Base-by-base conservation (phyloP, 2,888 invertebrate species). In the Globia sparganii region DNA sequence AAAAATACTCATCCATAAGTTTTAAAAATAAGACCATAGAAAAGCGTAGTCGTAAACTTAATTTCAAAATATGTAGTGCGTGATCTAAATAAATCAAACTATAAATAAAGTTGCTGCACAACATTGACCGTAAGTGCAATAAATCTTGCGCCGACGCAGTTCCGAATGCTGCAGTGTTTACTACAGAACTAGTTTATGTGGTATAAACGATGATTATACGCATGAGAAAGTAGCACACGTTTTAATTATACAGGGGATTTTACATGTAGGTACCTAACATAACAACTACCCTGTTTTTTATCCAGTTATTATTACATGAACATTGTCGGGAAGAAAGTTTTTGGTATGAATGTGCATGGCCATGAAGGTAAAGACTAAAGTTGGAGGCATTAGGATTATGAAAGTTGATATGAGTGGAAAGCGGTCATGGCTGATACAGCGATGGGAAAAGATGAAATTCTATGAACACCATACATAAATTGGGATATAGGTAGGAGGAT, bases 211-310 rank as follows among this genome's bases (percentile, higher is more conserved):
- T 68, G 34, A 37, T 85, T 49, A 74, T 64, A 34, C 31, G 68
- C 68, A 61, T 69, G 64, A 69, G 85, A 82, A 85, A 82, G 75
- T 69, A n/a, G 72, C 64, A 68, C 64, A 43, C n/a, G 28, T 75
- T 75, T 49, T 67, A 74, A 80, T 85, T 68, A 67, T 49, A 37
- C 15, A 21, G 37, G 21, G n/a, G 13, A 67, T 66, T 70, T 65
- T 43, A 59, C 4, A 61, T 31, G 31, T 49, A 25, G 56, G n/a
- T 53, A 25, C 1, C 0, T 37, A 40, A 25, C 40, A 21, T 31
- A 37, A 37, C 62, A 37, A 59, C 59, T 68, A 69, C 18, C 9
- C 64, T 46, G 37, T 40, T 8, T 37, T 81, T 31, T 64, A 49
- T 81, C 56, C 13, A 18, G 53, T 43, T 0, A 18, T 74, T 56